Conservation (phyloP, 2,797 vertebrate species). For the Pantherophis alleghaniensis region DNA sequence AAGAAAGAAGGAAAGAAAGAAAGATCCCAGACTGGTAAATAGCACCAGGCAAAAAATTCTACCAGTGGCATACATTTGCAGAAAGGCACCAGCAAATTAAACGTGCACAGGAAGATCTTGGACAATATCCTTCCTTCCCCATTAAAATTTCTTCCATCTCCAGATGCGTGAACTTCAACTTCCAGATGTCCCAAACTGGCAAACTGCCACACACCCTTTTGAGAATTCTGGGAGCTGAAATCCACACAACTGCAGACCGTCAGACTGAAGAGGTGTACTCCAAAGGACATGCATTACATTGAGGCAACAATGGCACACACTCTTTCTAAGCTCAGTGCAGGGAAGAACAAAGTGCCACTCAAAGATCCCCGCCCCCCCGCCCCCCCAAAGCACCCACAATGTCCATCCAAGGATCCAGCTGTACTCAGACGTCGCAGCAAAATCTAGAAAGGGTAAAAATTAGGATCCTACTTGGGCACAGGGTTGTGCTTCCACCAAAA, state of each 20-base stretch:
- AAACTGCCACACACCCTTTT: no score
- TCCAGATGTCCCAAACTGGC: background rate
- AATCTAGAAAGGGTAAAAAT: background rate
- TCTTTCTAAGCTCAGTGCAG: background rate
- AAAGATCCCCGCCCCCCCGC: background rate
- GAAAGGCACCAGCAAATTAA: background rate
- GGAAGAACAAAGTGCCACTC: background rate
- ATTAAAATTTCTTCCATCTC: background rate
- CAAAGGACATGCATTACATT: background rate
- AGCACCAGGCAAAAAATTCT: background rate
- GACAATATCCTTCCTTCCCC: background rate
- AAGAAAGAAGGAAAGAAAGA: no score
- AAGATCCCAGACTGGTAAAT: background rate
- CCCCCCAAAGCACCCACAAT: background rate
- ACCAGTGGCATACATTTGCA: background rate
- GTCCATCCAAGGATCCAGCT: background rate
- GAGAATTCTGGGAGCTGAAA: background rate
- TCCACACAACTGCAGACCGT: background rate
- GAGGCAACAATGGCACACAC: background rate
- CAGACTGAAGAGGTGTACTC: background rate
- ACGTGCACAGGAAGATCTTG: background rate
- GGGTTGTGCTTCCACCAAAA: background rate
- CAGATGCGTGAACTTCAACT: background rate
- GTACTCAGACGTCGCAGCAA: background rate
- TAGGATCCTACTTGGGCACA: background rate